Conservation (phyloP, 2,888 invertebrate genomes). For the Acanthococcus lagerstroemiae region DNA sequence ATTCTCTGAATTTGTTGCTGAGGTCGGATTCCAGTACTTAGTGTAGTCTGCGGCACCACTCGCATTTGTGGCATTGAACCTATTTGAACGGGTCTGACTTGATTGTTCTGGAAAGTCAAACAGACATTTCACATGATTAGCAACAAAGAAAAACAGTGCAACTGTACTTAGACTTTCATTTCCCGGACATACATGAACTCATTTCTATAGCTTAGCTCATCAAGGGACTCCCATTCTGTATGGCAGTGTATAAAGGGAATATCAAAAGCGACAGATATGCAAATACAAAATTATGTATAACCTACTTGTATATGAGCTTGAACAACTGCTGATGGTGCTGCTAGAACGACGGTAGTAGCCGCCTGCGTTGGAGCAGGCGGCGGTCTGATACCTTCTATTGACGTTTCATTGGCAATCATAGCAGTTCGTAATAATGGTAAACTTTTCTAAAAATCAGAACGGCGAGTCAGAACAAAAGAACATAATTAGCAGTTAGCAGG, state of each 20-base stretch:
- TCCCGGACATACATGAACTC: too few relatives aligned
- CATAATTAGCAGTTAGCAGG: background rate
- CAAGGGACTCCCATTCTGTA: too few relatives aligned
- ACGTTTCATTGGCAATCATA: constrained; percentile 75
- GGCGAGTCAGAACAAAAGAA: background rate
- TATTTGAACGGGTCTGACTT: constrained; percentile 35
- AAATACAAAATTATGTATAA: too few relatives aligned
- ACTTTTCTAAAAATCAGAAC: constrained; percentile 64
- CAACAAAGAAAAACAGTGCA: too few relatives aligned
- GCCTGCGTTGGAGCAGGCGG: constrained; percentile 65
- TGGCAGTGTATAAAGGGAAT: too few relatives aligned
- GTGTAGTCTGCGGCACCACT: constrained; percentile 48
- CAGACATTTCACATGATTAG: too few relatives aligned
- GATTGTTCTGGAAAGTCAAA: constrained; percentile 24
- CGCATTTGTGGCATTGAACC: constrained; percentile 52
- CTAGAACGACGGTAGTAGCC: constrained; percentile 43
- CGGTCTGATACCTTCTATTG: constrained; percentile 89
- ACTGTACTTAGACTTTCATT: too few relatives aligned
- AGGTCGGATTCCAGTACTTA: constrained; percentile 41
- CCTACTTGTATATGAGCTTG: constrained; percentile 28
- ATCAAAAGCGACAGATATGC: too few relatives aligned
- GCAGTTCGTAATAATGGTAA: constrained; percentile 85
- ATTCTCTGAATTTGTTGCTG: constrained; percentile 45
- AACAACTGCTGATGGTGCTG: constrained; percentile 32
- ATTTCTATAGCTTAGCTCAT: too few relatives aligned